These are phyloP conservation scores for Telenomus remus DNA, from an alignment of 1,140 invertebrate species.

Conservation along the genomic window DNA sequence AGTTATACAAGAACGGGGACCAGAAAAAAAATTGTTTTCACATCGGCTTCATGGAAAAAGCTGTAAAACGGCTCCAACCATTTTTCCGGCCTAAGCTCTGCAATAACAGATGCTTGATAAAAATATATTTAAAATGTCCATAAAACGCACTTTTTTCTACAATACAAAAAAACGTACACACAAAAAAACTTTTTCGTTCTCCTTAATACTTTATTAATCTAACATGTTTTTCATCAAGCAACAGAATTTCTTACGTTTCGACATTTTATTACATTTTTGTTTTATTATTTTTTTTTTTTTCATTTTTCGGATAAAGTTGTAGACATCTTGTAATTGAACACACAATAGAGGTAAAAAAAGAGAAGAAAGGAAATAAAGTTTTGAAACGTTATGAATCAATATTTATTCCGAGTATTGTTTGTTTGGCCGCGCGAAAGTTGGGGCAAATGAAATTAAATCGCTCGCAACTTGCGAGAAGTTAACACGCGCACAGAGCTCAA, in stretches of 20 bases:
- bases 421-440: conserved; percentile 24
- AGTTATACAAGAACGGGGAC: no score
- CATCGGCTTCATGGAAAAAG: conserved; percentile 26
- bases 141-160: no score
- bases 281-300: no score
- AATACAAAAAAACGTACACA: no score
- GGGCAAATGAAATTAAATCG: conserved; percentile 44
- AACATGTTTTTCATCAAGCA: no score
- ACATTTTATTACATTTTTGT: no score
- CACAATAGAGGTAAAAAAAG: neutral
- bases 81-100: conserved; percentile 3
- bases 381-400: conserved; percentile 30
- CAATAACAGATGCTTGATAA: neutral
- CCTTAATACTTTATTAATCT: no score
- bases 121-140: no score
- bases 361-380: neutral
- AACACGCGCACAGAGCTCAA: conserved; percentile 14
- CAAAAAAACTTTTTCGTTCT: no score
- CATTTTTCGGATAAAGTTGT: no score
- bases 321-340: no score
- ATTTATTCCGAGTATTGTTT: conserved; percentile 29
- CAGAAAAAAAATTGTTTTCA: conserved; percentile 37
- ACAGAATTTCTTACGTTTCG: no score
- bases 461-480: conserved; percentile 41
- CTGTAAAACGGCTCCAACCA: conserved; percentile 19